These are phyloP conservation scores for Neria commutata DNA, from an alignment of 2,888 invertebrate genomes.

Conservation along the genomic window DNA sequence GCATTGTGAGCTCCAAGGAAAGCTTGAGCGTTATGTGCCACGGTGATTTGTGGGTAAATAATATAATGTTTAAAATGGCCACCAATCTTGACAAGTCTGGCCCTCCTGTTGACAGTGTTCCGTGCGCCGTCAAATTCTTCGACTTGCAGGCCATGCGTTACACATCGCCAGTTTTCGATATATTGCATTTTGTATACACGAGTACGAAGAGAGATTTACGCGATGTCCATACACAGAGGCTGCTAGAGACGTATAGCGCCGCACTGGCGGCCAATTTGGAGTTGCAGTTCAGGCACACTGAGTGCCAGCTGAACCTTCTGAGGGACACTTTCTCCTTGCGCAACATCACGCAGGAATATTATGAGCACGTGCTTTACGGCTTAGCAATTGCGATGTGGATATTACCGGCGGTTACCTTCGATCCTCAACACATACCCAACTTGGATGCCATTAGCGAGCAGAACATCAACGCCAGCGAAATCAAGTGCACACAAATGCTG, in stretches of 20 bases:
- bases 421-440: slow-evolving; percentile 56
- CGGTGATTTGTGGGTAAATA: slow-evolving; percentile 60
- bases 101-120: slow-evolving; percentile 28
- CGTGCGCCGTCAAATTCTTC: slow-evolving; percentile 49
- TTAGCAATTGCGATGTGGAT: slow-evolving; percentile 57
- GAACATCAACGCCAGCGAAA: slow-evolving; percentile 46
- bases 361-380: slow-evolving; percentile 53
- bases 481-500: slow-evolving; percentile 53
- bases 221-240: slow-evolving; percentile 44
- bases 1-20: slow-evolving; percentile 40
- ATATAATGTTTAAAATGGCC: slow-evolving; percentile 53
- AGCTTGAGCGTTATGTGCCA: slow-evolving; percentile 55
- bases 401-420: slow-evolving; percentile 59
- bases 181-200: slow-evolving; percentile 59
- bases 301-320: slow-evolving; percentile 35
- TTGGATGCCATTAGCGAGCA: slow-evolving; percentile 54
- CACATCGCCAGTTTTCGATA: slow-evolving; percentile 56
- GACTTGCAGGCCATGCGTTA: slow-evolving; percentile 60
- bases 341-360: slow-evolving; percentile 52
- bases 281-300: slow-evolving; percentile 34
- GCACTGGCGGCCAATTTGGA: slow-evolving; percentile 45
- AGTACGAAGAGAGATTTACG: slow-evolving; percentile 55
- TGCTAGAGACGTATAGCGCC: slow-evolving; percentile 51
- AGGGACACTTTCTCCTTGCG: slow-evolving; percentile 45
- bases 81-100: slow-evolving; percentile 24